Evolutionary conservation across 1,140 invertebrate genomes (phyloP).

Genomic region (Cyclina sinensis): DNA sequence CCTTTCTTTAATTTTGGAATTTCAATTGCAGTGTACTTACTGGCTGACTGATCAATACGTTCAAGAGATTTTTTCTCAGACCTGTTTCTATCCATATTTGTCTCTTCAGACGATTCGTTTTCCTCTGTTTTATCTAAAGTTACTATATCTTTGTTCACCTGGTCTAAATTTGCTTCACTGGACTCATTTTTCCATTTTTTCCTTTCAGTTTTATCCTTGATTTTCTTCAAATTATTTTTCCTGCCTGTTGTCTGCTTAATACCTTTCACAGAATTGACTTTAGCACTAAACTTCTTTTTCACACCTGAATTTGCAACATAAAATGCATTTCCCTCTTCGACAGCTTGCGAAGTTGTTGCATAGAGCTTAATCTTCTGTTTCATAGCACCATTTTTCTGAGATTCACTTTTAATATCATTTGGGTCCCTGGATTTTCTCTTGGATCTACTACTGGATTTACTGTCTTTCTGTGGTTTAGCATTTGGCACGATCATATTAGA

Average conservation of each 20-base stretch:
- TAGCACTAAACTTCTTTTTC: not conserved
- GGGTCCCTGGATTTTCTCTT: too few species aligned
- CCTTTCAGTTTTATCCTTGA: not conserved
- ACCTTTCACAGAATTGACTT: not conserved
- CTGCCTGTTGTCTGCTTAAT: not conserved
- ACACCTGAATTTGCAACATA: not conserved
- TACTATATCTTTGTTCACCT: not conserved
- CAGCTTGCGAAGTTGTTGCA: not conserved
- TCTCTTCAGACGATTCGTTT: not conserved
- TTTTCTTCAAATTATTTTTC: not conserved
- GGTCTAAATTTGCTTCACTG: not conserved
- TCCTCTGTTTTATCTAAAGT: not conserved
- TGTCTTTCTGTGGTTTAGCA: not conserved
- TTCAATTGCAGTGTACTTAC: not conserved
- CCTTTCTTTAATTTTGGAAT: not conserved
- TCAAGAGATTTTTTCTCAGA: not conserved
- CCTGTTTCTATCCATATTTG: not conserved
- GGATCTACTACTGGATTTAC: not conserved
- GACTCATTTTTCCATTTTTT: not conserved
- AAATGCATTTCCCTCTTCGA: not conserved
- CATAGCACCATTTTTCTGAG: too few species aligned
- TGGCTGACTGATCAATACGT: not conserved
- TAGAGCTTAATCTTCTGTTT: too few species aligned
- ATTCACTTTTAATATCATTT: too few species aligned
- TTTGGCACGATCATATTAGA: not conserved